phyloP scores from a whole-genome alignment of 2,888 invertebrate species.

The Lithophane socia region DNA sequence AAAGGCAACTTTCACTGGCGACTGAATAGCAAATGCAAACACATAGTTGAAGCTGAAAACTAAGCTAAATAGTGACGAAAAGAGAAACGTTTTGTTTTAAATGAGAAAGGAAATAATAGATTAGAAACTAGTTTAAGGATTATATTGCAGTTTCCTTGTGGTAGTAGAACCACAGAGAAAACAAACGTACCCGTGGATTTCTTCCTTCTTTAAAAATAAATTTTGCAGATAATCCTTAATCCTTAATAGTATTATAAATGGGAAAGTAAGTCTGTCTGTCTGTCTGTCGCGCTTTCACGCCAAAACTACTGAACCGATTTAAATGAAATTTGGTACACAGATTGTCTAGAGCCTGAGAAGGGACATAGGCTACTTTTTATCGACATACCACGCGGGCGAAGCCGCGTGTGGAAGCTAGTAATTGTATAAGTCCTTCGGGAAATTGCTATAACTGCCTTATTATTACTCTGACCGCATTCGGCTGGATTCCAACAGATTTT shows the following conservation, averaged over 20 bases:
- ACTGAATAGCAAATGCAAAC: constrained; percentile 26
- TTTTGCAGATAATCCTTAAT: not conserved
- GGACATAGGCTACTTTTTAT: too few species aligned
- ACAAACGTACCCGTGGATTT: too few species aligned
- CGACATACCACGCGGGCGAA: too few species aligned
- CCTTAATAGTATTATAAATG: too few species aligned
- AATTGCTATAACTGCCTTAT: not conserved
- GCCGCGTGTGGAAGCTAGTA: too few species aligned
- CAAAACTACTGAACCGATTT: too few species aligned
- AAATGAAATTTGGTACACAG: too few species aligned
- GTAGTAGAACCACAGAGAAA: not conserved
- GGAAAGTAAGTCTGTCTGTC: too few species aligned
- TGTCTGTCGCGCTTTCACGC: too few species aligned
- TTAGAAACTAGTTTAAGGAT: not conserved
- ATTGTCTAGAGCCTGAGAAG: too few species aligned
- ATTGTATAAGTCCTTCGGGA: not conserved
- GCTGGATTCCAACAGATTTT: not conserved
- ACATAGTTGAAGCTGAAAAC: constrained; percentile 4
- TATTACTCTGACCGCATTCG: not conserved
- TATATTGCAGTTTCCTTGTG: not conserved
- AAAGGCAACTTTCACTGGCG: constrained; percentile 32
- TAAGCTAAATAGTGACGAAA: constrained; percentile 1
- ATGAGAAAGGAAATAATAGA: constrained; percentile 3
- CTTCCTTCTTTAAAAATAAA: not conserved
- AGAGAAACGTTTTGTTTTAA: constrained; percentile 6